A percentile compares a stretch with the other conserved stretches of the same genome.
Conservation (phyloP, 2,113 vertebrate species). For the Hoplias malabaricus region DNA sequence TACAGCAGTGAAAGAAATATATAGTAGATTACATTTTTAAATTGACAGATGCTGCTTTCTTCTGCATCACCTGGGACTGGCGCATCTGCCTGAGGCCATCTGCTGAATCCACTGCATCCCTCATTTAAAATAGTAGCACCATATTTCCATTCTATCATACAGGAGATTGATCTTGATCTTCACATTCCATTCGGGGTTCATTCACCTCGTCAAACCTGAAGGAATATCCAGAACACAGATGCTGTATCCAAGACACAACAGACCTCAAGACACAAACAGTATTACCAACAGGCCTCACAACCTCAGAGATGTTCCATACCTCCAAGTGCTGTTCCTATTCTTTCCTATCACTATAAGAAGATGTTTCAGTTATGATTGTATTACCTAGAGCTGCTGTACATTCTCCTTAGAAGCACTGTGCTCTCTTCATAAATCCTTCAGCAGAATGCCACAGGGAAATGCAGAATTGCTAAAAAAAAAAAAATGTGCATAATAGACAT, state of each 20-base stretch:
- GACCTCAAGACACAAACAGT: too few species aligned
- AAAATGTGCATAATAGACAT: too few species aligned
- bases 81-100: conserved; percentile 17
- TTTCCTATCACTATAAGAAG: not conserved
- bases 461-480: not conserved
- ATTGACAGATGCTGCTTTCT: conserved; percentile 32
- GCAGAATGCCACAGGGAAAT: not conserved
- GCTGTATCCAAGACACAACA: too few species aligned
- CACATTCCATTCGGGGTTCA: conserved; percentile 39
- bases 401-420: not conserved
- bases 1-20: conserved; percentile 3
- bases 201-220: conserved; percentile 37
- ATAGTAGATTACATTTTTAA: conserved; percentile 35
- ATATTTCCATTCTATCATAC: conserved; percentile 38
- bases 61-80: conserved; percentile 15
- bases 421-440: not conserved
- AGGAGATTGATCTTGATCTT: conserved; percentile 29
- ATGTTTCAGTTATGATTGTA: not conserved
- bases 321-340: not conserved
- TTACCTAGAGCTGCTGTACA: not conserved
- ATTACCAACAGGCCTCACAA: not conserved
- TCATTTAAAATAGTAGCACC: too few species aligned
- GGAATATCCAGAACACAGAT: conserved; percentile 13
- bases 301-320: not conserved
- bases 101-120: conserved; percentile 27